phyloP scores from a whole-genome alignment of 2,888 invertebrate genomes.

The Escarpia spicata region DNA sequence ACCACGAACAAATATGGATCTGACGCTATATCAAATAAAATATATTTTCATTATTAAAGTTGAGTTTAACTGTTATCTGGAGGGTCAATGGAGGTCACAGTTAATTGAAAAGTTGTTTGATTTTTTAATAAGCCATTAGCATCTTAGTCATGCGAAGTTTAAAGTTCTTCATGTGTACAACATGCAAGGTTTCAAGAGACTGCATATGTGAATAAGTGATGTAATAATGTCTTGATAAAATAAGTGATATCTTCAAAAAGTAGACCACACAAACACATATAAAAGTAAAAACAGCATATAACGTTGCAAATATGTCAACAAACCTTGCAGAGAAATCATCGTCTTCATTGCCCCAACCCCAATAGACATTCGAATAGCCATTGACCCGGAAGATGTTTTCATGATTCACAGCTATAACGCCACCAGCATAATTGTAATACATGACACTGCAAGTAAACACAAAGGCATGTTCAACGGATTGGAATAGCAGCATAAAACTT shows the following conservation, averaged over 20 bases:
- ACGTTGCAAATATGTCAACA: neutral
- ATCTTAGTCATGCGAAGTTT: too few relatives aligned
- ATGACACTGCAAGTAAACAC: conserved; percentile 57
- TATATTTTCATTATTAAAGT: too few relatives aligned
- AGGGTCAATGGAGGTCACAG: too few relatives aligned
- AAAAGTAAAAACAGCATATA: neutral
- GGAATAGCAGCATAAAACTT: neutral
- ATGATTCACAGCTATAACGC: conserved; percentile 65
- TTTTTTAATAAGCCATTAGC: too few relatives aligned
- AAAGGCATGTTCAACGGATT: neutral
- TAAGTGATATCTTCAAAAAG: neutral
- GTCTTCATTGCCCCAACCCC: conserved; percentile 65
- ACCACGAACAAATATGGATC: too few relatives aligned
- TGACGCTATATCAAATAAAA: too few relatives aligned
- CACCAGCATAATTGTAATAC: conserved; percentile 67
- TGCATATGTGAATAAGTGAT: too few relatives aligned
- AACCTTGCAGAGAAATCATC: conserved; percentile 61
- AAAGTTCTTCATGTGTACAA: too few relatives aligned
- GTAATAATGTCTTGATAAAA: too few relatives aligned
- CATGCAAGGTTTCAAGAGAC: too few relatives aligned
- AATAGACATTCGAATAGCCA: conserved; percentile 68
- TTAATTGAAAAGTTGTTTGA: too few relatives aligned
- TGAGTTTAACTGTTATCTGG: too few relatives aligned
- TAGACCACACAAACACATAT: neutral
- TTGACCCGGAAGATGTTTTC: conserved; percentile 66